Percentiles rank a stretch among this genome's conserved stretches.
These are phyloP conservation scores for Pectinophora gossypiella DNA, from an alignment of 1,140 invertebrate genomes.

Conservation along the genomic window DNA sequence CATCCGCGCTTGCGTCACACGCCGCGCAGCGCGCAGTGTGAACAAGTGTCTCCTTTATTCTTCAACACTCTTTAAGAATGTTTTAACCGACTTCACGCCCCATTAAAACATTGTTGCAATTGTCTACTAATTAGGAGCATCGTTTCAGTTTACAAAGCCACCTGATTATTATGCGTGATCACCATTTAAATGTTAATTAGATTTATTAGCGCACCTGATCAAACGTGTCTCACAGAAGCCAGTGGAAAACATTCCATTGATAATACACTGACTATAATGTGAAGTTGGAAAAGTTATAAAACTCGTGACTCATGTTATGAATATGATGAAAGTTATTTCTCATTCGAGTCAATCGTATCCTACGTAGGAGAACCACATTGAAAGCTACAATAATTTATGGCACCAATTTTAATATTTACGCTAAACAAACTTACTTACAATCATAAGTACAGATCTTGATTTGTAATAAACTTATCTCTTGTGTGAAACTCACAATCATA, in stretches of 20 bases:
- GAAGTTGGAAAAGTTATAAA: no score
- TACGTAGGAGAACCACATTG: no score
- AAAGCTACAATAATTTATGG: no score
- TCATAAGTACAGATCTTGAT: no score
- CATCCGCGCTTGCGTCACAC: not conserved
- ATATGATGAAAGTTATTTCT: no score
- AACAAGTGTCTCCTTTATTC: not conserved
- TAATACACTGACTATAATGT: no score
- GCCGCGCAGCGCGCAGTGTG: not conserved
- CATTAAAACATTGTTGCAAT: constrained; percentile 52
- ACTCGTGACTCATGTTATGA: no score
- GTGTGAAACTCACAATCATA: no score
- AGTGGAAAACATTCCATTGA: constrained; percentile 21
- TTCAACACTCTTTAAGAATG: constrained; percentile 11
- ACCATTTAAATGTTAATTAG: constrained; percentile 73
- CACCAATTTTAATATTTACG: no score
- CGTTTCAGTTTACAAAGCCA: constrained; percentile 55
- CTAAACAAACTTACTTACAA: no score
- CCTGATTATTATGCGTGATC: constrained; percentile 69
- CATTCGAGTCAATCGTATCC: no score
- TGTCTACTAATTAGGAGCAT: constrained; percentile 62
- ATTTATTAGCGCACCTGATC: constrained; percentile 63
- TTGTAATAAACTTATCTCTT: no score
- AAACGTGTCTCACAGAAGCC: constrained; percentile 33
- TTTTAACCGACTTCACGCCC: constrained; percentile 44